phyloP scores from a whole-genome alignment of 2,113 vertebrate genomes.

The Nerophis lumbriciformis region DNA sequence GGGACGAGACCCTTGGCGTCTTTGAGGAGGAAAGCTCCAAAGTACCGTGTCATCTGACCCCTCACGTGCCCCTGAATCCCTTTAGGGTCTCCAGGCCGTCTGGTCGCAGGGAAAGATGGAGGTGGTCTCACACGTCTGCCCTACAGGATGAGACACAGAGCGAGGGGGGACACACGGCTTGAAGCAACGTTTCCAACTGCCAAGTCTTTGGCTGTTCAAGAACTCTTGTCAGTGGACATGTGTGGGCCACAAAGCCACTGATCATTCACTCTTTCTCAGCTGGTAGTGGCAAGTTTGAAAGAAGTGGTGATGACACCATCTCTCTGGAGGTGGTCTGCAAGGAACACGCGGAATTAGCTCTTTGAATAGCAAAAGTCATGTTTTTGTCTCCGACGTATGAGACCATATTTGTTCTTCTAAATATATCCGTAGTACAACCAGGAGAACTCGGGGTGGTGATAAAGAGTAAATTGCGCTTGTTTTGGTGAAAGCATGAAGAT shows the following conservation, averaged over 20 bases:
- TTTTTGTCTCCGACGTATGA: conserved; percentile 64
- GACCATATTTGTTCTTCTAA: conserved; percentile 38
- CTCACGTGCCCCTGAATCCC: conserved; percentile 47
- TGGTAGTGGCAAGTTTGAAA: conserved; percentile 72
- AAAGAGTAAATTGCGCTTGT: too few relatives aligned
- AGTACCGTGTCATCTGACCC: conserved; percentile 39
- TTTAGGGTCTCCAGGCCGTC: conserved; percentile 49
- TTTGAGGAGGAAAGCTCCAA: conserved; percentile 14
- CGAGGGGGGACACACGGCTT: conserved; percentile 46
- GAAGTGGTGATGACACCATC: conserved; percentile 53
- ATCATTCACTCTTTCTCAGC: conserved; percentile 53
- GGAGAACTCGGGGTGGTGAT: too few relatives aligned
- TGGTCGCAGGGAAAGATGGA: conserved; percentile 71
- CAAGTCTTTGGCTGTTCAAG: conserved; percentile 70
- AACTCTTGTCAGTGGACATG: conserved; percentile 31
- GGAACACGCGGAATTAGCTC: conserved; percentile 40
- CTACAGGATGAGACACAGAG: conserved; percentile 32
- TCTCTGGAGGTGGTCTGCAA: conserved; percentile 71
- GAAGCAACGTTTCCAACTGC: conserved; percentile 80
- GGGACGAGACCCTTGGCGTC: conserved; percentile 53
- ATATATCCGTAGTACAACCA: conserved; percentile 28
- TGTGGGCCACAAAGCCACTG: conserved; percentile 23
- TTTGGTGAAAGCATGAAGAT: too few relatives aligned
- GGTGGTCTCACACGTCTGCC: conserved; percentile 66
- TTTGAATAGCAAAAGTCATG: conserved; percentile 45